A percentile compares a stretch with the other conserved stretches of the same genome.
phyloP scores from a whole-genome alignment of 2,888 invertebrate genomes.

The Hirtodrosophila cameraria region DNA sequence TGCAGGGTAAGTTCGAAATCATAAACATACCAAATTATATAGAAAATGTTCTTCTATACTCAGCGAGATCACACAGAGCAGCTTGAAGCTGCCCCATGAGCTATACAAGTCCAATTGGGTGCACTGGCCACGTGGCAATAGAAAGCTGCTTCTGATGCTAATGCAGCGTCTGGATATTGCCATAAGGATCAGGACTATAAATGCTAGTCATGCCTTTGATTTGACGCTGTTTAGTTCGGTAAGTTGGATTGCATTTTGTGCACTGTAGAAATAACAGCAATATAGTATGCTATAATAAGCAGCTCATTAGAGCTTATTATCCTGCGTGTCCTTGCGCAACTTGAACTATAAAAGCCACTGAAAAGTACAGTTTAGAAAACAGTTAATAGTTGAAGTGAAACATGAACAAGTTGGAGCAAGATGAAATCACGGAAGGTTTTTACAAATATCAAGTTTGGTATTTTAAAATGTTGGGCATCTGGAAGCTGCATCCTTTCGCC shows the following conservation, averaged over 20 bases:
- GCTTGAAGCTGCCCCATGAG: constrained; percentile 52
- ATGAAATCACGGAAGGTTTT: constrained; percentile 33
- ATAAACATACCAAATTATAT: too few relatives aligned
- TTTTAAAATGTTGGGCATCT: constrained; percentile 52
- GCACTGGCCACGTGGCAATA: constrained; percentile 49
- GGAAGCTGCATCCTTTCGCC: constrained; percentile 22
- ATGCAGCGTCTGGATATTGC: constrained; percentile 56
- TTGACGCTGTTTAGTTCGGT: constrained; percentile 70
- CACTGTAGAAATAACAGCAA: constrained; percentile 34
- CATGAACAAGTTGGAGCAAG: constrained; percentile 39
- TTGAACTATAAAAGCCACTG: constrained; percentile 24
- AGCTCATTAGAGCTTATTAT: constrained; percentile 48
- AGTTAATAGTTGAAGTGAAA: background rate
- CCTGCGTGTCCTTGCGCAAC: constrained; percentile 4
- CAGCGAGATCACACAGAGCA: constrained; percentile 62
- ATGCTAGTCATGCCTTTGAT: constrained; percentile 60
- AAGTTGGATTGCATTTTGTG: constrained; percentile 28
- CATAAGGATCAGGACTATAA: constrained; percentile 61
- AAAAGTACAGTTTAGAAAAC: background rate
- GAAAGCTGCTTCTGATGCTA: constrained; percentile 59
- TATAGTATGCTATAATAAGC: constrained; percentile 26
- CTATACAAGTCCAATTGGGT: constrained; percentile 70
- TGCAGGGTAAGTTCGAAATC: constrained; percentile 49
- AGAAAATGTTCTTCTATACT: too few relatives aligned
- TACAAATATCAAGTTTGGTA: constrained; percentile 61